Evolutionary conservation across 2,113 vertebrate genomes (phyloP).

Genomic region (Pelvicachromis taeniatus): DNA sequence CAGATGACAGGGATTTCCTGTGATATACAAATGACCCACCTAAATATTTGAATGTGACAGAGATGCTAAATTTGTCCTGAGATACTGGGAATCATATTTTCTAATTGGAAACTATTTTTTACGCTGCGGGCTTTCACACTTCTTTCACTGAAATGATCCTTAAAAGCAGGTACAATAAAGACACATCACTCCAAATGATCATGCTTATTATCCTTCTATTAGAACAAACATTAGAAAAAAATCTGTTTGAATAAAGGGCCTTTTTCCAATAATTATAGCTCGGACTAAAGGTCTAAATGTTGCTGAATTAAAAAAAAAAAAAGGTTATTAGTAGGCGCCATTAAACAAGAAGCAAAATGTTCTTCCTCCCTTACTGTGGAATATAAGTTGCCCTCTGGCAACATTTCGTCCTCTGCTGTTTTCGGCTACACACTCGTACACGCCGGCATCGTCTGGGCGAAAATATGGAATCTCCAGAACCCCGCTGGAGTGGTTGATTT

Average conservation of each 20-base stretch:
- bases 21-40: not conserved
- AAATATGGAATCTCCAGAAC: constrained; percentile 85
- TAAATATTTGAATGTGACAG: not conserved
- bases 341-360: not conserved
- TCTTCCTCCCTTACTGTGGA: constrained; percentile 73
- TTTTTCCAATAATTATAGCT: not conserved
- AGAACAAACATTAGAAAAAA: not conserved
- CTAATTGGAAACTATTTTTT: not conserved
- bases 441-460: constrained; percentile 82
- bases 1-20: not conserved
- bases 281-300: not conserved
- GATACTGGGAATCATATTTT: not conserved
- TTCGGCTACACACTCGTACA: constrained; percentile 81
- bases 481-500: constrained; percentile 75
- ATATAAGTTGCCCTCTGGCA: constrained; percentile 81
- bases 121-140: not conserved
- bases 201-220: not conserved
- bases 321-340: not conserved
- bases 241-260: not conserved
- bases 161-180: not conserved
- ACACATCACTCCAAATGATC: not conserved
- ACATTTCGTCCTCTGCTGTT: constrained; percentile 79
- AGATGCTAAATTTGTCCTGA: not conserved
- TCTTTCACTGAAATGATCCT: not conserved
- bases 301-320: not conserved